These are phyloP conservation scores for Drosophila athabasca DNA, from an alignment of 1,140 invertebrate genomes.

Conservation along the genomic window DNA sequence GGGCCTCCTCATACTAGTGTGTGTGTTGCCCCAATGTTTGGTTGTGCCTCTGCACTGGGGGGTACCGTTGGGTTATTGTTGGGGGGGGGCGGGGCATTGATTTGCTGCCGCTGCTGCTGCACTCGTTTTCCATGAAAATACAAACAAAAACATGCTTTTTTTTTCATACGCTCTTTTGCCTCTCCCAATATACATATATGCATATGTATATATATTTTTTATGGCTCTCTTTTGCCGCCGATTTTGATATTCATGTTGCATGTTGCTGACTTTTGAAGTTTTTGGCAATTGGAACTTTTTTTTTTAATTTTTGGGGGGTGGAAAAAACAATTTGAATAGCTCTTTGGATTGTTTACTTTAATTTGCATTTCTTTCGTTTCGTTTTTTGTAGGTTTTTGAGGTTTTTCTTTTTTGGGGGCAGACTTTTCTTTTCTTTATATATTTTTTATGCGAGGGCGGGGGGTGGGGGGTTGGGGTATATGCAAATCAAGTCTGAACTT, in stretches of 20 bases:
- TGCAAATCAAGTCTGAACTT: slow-evolving; percentile 66
- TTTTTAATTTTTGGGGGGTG: slow-evolving; percentile 8
- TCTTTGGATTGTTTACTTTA: slow-evolving; percentile 70
- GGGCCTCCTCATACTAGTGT: slow-evolving; percentile 33
- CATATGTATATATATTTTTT: slow-evolving; percentile 40
- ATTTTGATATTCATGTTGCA: slow-evolving; percentile 82
- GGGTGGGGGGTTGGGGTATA: slow-evolving; percentile 18
- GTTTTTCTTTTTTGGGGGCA: slow-evolving; percentile 3
- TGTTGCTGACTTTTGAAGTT: slow-evolving; percentile 79
- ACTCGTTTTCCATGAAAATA: slow-evolving; percentile 62
- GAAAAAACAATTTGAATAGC: slow-evolving; percentile 48
- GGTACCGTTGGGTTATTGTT: slow-evolving; percentile 25
- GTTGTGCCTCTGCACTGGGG: too few species aligned
- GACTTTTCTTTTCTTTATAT: slow-evolving; percentile 3
- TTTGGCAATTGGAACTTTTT: slow-evolving; percentile 68
- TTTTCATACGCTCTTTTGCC: slow-evolving; percentile 10
- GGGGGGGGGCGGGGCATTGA: slow-evolving; percentile 56
- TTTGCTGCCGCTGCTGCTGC: slow-evolving; percentile 65
- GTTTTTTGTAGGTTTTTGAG: slow-evolving; percentile 38
- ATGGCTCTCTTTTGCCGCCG: slow-evolving; percentile 27
- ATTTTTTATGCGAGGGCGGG: background rate
- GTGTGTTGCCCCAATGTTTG: slow-evolving; percentile 29
- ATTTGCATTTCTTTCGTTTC: slow-evolving; percentile 66
- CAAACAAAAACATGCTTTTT: slow-evolving; percentile 63
- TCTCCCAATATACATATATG: background rate